Base-by-base conservation (phyloP, 2,888 invertebrate species). In the Tolmerus cingulatus region DNA sequence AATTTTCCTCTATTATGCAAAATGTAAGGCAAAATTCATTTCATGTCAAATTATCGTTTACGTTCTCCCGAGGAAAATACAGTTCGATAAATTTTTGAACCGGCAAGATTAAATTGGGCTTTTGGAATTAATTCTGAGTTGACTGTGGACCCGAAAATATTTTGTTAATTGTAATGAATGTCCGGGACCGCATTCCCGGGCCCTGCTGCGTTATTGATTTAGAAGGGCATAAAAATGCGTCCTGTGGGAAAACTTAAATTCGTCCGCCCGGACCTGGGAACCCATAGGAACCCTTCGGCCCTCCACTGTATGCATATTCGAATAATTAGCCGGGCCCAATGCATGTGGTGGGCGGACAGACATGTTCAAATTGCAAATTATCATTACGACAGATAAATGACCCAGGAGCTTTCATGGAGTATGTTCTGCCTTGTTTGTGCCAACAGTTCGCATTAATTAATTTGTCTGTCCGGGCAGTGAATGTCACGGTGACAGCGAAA, bases 371-470 rank as follows among this genome's bases (percentile, higher is more conserved):
- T 81, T 51, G 55, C 30, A 51, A 55, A 81, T 81, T 81, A 81
- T 81, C 81, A 81, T 81, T 55, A 34, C 23, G 81, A 81, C 81
- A 55, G 51, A 81, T 81, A 81, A 81, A 81, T 81, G 81, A 55
- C 81, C 81, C 51, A n/a, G 81, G 81, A 81, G 51, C 81, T 55
- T 55, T 81, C 81, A 51, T 55, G 81, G 81, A 81, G 16, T 81
- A 55, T 81, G 81, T 46, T 81, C 81, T 51, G 81, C 81, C 55
- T 51, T 81, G 81, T 81, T 81, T 81, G 51, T 81, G 51, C 81
- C 81, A 81, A 81, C 81, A 81, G 81, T 55, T 81, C 81, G 81
- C 30, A 55, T 81, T 81, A 81, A 81, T 81, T 81, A 81, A 81
- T 81, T 81, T 81, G 55, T 81, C 55, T 55, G 81, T 81, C 30